These are phyloP conservation scores for Drosophila engyochracea DNA, from an alignment of 2,888 invertebrate genomes.

Conservation along the genomic window DNA sequence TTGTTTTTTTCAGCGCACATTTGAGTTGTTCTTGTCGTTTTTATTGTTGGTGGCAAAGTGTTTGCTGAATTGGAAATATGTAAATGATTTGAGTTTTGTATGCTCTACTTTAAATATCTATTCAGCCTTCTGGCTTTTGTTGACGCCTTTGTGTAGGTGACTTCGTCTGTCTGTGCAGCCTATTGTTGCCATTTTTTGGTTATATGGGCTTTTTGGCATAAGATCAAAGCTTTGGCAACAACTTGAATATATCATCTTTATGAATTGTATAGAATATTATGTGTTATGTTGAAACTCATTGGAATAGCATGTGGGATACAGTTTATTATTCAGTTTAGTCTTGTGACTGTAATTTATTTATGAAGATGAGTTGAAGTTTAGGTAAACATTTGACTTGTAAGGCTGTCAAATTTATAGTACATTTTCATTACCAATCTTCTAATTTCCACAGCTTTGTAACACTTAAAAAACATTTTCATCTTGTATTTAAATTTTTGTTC, in stretches of 20 bases:
- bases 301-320: neutral
- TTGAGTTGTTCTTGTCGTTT: conserved; percentile 14
- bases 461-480: neutral
- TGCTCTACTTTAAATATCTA: conserved; percentile 36
- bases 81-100: conserved; percentile 57
- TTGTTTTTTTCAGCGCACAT: conserved; percentile 62
- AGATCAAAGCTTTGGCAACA: neutral
- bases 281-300: neutral
- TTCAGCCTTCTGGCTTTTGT: conserved; percentile 26
- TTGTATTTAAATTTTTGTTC: neutral
- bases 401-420: neutral
- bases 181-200: conserved; percentile 32
- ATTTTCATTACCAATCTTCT: neutral
- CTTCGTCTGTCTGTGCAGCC: neutral
- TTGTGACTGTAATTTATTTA: neutral
- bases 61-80: conserved; percentile 73
- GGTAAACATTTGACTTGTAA: neutral
- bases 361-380: neutral
- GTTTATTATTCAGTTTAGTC: neutral
- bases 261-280: neutral
- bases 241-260: neutral
- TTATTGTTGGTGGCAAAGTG: conserved; percentile 36
- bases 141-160: conserved; percentile 8
- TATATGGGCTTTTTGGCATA: neutral
- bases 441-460: neutral